phyloP scores from a whole-genome alignment of 2,888 invertebrate genomes.

The Eilema caniola region DNA sequence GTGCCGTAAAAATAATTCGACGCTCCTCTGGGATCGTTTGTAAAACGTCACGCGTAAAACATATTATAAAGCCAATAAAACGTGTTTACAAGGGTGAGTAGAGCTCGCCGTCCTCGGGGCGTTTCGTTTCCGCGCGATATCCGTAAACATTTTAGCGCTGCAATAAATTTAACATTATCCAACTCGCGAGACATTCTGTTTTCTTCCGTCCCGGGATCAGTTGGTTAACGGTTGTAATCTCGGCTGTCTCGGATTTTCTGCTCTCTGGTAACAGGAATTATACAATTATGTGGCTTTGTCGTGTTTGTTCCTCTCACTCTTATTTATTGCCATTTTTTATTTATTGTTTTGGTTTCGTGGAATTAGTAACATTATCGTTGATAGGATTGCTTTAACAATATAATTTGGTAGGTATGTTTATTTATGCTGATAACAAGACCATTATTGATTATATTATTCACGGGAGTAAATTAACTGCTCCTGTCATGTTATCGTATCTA shows the following conservation, averaged over 20 bases:
- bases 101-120: conserved; percentile 76
- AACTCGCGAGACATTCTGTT: conserved; percentile 84
- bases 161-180: conserved; percentile 86
- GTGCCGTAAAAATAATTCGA: conserved; percentile 86
- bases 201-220: conserved; percentile 83
- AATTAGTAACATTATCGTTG: neutral
- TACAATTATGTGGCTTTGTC: conserved; percentile 76
- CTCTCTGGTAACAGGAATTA: conserved; percentile 76
- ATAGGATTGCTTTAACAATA: neutral
- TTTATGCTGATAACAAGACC: neutral
- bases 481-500: too few relatives aligned
- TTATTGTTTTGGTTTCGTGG: neutral
- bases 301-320: conserved; percentile 65
- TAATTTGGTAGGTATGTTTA: neutral
- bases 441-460: neutral
- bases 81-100: conserved; percentile 87
- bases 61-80: conserved; percentile 88
- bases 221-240: conserved; percentile 85
- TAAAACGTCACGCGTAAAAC: conserved; percentile 87
- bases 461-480: too few relatives aligned
- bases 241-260: conserved; percentile 79
- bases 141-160: conserved; percentile 86
- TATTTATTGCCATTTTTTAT: conserved; percentile 55
- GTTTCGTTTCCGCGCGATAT: conserved; percentile 79
- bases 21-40: conserved; percentile 85